Conservation (phyloP, 2,797 vertebrate species). For the Manis javanica region DNA sequence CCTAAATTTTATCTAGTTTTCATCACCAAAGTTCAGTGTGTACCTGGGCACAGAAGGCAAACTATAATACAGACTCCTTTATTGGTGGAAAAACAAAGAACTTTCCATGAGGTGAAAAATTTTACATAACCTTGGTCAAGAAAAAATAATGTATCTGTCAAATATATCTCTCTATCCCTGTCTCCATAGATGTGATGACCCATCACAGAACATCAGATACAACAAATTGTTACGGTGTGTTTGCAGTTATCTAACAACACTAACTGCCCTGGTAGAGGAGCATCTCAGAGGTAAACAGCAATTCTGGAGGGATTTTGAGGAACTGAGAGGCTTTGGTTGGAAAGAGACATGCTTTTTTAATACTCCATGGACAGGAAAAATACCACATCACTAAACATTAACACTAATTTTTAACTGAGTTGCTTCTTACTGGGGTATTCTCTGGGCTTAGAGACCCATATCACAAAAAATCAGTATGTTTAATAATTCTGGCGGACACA, state of each 20-base stretch:
- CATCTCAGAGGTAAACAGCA: not conserved
- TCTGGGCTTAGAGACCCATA: not conserved
- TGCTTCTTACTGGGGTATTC: not conserved
- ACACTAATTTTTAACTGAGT: not conserved
- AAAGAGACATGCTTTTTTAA: not conserved
- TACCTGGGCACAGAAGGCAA: slow-evolving; percentile 54
- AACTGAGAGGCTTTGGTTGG: not conserved
- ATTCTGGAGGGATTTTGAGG: not conserved
- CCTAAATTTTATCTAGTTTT: slow-evolving; percentile 64
- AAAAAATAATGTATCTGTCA: not conserved
- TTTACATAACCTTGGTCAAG: not conserved
- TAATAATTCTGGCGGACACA: not conserved
- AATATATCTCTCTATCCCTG: not conserved
- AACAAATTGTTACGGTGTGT: not conserved
- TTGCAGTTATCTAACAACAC: not conserved
- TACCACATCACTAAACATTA: not conserved
- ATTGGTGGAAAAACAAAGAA: not conserved
- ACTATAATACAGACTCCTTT: slow-evolving; percentile 8
- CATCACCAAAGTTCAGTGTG: slow-evolving; percentile 56
- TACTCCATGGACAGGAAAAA: not conserved
- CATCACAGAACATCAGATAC: not conserved
- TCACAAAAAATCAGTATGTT: not conserved
- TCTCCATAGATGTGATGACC: not conserved
- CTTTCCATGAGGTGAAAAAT: not conserved
- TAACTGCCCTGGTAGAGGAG: not conserved